These are phyloP conservation scores for Dissostichus mawsoni DNA, from an alignment of 2,113 vertebrate species.

Conservation along the genomic window DNA sequence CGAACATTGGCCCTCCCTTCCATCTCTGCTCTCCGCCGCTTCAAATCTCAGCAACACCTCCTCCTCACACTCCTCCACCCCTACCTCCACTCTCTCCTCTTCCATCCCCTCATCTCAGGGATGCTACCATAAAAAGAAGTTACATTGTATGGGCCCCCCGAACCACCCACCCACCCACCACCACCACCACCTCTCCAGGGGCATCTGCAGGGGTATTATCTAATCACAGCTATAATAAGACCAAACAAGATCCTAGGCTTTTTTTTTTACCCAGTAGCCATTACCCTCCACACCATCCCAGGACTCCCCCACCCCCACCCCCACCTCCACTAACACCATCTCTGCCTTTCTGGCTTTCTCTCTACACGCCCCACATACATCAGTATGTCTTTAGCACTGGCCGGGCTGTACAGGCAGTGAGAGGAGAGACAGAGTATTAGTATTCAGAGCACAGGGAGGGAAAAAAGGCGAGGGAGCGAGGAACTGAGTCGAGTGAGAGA, in stretches of 20 bases:
- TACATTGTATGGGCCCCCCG: conserved; percentile 37
- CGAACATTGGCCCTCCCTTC: conserved; percentile 32
- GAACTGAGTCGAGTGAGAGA: conserved; percentile 54
- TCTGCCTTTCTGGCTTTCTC: conserved; percentile 17
- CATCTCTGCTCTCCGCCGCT: conserved; percentile 34
- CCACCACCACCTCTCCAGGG: conserved; percentile 36
- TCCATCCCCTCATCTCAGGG: conserved; percentile 37
- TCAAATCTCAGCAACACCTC: conserved; percentile 56
- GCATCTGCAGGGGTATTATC: conserved; percentile 47
- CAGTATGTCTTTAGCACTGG: conserved; percentile 81
- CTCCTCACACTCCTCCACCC: conserved; percentile 26
- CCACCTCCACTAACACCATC: conserved; percentile 1
- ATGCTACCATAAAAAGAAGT: conserved; percentile 46
- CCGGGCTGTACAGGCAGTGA: conserved; percentile 71
- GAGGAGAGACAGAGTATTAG: conserved; percentile 80
- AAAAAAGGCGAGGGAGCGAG: conserved; percentile 70
- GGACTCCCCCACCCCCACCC: background rate
- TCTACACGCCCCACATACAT: conserved; percentile 78
- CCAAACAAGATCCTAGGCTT: conserved; percentile 47
- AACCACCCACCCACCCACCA: conserved; percentile 23
- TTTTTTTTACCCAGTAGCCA: conserved; percentile 16
- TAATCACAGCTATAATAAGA: conserved; percentile 66
- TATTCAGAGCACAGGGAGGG: conserved; percentile 85
- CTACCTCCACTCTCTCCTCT: conserved; percentile 14
- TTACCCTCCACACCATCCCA: conserved; percentile 29